Evolutionary conservation across 1,140 invertebrate genomes (phyloP), one percentile per base, ranked within the genome.

Genomic region (Drosophila nasuta): DNA sequence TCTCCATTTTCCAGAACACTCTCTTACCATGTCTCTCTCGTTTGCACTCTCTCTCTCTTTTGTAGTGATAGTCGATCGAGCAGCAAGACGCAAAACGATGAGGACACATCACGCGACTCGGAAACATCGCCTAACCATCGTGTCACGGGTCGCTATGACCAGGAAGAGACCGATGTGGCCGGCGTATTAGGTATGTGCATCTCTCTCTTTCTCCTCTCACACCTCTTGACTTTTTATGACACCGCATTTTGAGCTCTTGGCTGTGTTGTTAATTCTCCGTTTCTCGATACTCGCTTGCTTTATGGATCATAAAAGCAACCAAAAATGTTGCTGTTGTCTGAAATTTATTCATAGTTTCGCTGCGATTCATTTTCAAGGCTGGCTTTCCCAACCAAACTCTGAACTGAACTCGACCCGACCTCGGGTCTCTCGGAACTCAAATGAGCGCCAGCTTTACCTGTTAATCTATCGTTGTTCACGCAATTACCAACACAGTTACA

Each of bases 161-260:
- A 96, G 82, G 98, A 98, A 91, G 98, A 98, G 94, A 98, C 97
- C 5, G 98, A 99, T 94, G 98, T 97, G 67, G 98, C 98, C 41
- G 98, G 98, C 93, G 98, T 99, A 97, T 94, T 99, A 54, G 96
- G 96, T 97, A 94, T 92, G 91, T 74, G 25, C 73, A 58, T 43
- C 38, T 48, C 45, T 38, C 35, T 48, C 45, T 33, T 7, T 33
- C 30, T 41, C 46, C 17, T 13, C 59, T 82, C 75, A 85, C 78
- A 89, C 78, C 81, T 79, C 68, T 77, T 72, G 67, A 81, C 72
- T 77, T 52, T 78, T 77, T 86, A 81, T 71, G 78, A 70, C 68
- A 43, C 20, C 52, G 17, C 45, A 10, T 38, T 8, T 33, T 33
- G 33, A 17, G 17, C 63, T 33, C 13, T 56, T 43, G 41, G 41